Percentiles rank a stretch among this genome's conserved stretches.
phyloP scores from a whole-genome alignment of 2,888 invertebrate genomes.

The Nemotelus nigrinus region DNA sequence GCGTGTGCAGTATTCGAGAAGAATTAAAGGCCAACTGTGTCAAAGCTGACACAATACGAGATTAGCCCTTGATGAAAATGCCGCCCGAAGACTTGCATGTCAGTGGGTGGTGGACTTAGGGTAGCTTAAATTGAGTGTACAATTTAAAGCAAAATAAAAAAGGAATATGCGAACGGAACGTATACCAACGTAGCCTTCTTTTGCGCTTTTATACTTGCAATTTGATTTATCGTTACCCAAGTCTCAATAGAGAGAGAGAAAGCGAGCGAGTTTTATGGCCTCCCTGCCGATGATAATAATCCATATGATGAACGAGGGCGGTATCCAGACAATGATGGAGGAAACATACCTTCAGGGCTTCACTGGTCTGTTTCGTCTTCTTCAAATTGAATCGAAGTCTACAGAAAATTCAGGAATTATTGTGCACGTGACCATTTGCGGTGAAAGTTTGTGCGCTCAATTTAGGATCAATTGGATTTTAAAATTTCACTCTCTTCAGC shows the following conservation, averaged over 20 bases:
- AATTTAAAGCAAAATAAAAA: conserved; percentile 42
- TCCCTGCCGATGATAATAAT: conserved; percentile 40
- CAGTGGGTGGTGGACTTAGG: conserved; percentile 45
- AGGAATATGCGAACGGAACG: not conserved
- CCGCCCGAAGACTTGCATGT: conserved; percentile 44
- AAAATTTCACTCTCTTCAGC: conserved; percentile 51
- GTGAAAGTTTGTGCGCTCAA: conserved; percentile 51
- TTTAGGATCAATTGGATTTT: conserved; percentile 55
- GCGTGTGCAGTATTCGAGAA: conserved; percentile 47
- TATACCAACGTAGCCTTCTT: not conserved
- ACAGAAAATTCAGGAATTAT: conserved; percentile 46
- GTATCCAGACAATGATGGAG: conserved; percentile 46
- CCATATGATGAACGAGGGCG: conserved; percentile 50
- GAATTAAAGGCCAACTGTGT: conserved; percentile 46
- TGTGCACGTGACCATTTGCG: conserved; percentile 55
- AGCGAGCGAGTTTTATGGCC: not conserved
- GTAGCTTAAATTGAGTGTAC: conserved; percentile 41
- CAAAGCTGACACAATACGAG: conserved; percentile 49
- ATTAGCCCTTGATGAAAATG: conserved; percentile 42
- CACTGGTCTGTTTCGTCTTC: conserved; percentile 47
- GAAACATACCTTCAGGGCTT: conserved; percentile 49
- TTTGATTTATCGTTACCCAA: conserved; percentile 55
- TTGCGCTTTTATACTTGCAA: conserved; percentile 50
- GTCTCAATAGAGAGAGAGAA: conserved; percentile 48
- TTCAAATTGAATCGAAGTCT: not conserved